A percentile compares a stretch with the other conserved stretches of the same genome.
These are phyloP conservation scores for Meganola albula DNA, from an alignment of 2,888 invertebrate species.

Conservation along the genomic window DNA sequence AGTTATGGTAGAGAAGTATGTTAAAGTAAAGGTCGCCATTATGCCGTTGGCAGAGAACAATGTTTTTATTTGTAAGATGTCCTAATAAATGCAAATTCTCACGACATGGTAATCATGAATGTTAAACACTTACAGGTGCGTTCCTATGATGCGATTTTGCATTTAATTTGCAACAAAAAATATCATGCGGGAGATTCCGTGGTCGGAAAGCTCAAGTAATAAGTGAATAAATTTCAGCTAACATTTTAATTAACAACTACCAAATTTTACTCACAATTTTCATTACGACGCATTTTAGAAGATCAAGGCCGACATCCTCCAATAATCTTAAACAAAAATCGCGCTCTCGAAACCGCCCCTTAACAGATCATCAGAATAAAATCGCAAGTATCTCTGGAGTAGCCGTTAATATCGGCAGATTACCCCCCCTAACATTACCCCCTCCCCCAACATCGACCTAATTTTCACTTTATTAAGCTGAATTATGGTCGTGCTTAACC, in stretches of 20 bases:
- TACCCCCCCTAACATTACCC: slow-evolving; percentile 35
- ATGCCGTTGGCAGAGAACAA: slow-evolving; percentile 38
- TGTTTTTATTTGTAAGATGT: slow-evolving; percentile 41
- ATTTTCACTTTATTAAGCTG: slow-evolving; percentile 31
- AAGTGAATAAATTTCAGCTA: not conserved
- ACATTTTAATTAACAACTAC: not conserved
- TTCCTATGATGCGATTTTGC: slow-evolving; percentile 23
- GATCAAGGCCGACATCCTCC: no score
- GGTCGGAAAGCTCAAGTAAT: not conserved
- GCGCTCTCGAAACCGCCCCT: slow-evolving; percentile 20
- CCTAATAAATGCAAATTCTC: slow-evolving; percentile 50
- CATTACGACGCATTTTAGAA: not conserved
- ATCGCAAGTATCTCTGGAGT: slow-evolving; percentile 33
- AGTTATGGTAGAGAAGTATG: no score
- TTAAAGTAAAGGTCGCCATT: no score
- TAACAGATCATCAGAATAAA: slow-evolving; percentile 44
- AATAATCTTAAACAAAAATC: slow-evolving; percentile 17
- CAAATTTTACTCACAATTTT: not conserved
- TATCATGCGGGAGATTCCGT: no score
- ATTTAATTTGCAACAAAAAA: not conserved
- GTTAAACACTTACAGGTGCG: slow-evolving; percentile 10
- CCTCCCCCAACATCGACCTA: slow-evolving; percentile 22
- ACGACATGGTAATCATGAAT: slow-evolving; percentile 32
- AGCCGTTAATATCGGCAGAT: slow-evolving; percentile 45
- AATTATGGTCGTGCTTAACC: slow-evolving; percentile 25